Percentiles rank a stretch among this genome's conserved stretches.
phyloP scores from a whole-genome alignment of 2,888 invertebrate species.

The Imbricaverruca yamaguchii region DNA sequence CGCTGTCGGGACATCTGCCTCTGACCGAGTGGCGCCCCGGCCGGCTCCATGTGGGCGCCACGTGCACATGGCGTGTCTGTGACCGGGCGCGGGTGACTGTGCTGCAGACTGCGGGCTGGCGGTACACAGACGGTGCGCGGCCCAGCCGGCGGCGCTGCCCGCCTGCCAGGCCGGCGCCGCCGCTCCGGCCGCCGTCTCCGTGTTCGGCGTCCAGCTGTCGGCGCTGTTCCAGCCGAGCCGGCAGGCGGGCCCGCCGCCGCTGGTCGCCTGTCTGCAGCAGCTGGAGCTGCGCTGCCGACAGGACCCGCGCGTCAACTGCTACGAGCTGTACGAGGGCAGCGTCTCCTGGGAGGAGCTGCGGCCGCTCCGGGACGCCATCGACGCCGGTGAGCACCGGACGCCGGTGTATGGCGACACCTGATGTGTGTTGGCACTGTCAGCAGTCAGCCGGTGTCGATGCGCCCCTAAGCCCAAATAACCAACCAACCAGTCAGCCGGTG shows the following conservation, averaged over 20 bases:
- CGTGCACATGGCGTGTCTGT: too few species aligned
- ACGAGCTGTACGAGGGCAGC: conserved; percentile 5
- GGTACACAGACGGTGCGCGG: background rate
- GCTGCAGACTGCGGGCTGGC: conserved; percentile 6
- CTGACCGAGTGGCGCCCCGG: too few species aligned
- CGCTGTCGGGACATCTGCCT: too few species aligned
- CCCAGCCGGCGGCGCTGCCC: conserved; percentile 4
- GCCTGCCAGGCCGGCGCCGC: background rate
- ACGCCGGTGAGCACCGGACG: background rate
- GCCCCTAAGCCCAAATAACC: too few species aligned
- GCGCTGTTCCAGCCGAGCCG: background rate
- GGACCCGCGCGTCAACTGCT: background rate
- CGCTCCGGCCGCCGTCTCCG: background rate
- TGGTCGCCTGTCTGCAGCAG: background rate
- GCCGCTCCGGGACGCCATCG: background rate
- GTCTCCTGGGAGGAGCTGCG: background rate
- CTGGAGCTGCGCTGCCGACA: conserved; percentile 2
- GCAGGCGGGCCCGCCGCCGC: background rate
- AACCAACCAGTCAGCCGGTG: too few species aligned
- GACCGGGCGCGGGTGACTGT: background rate
- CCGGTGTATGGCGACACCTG: too few species aligned
- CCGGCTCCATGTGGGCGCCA: too few species aligned
- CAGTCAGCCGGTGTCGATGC: background rate
- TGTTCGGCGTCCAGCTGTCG: conserved; percentile 6
- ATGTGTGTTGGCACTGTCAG: background rate